Conservation (phyloP, 2,113 vertebrate species). For the Henicopernis longicauda region DNA sequence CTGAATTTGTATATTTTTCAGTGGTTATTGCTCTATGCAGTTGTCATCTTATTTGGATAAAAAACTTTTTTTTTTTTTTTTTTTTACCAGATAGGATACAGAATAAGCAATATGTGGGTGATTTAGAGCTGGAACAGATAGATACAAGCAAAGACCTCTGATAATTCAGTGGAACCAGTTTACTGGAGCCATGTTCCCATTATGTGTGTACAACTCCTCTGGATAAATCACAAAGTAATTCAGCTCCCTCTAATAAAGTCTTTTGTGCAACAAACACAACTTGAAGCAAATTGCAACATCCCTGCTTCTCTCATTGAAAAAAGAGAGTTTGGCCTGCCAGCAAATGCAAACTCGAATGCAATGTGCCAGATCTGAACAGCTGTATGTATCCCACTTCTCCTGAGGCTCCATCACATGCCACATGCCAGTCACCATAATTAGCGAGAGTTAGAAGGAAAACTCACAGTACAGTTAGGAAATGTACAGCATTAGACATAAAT, state of each 20-base stretch:
- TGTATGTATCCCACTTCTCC: slow-evolving; percentile 34
- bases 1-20: neutral
- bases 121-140: neutral
- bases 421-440: slow-evolving; percentile 44
- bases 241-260: neutral
- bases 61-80: neutral
- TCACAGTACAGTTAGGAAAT: slow-evolving; percentile 17
- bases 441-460: neutral
- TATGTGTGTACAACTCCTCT: neutral
- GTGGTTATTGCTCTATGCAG: neutral
- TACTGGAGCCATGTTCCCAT: neutral
- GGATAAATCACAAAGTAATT: neutral
- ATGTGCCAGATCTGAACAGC: slow-evolving; percentile 6
- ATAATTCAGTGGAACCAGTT: neutral
- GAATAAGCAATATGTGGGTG: neutral
- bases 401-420: slow-evolving; percentile 28
- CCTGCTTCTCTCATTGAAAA: neutral
- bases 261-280: neutral
- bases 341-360: neutral
- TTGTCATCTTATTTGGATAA: neutral
- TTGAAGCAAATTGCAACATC: neutral
- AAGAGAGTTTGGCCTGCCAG: neutral
- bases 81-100: neutral
- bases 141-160: neutral
- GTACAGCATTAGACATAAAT: slow-evolving; percentile 56